Percentiles rank a stretch among this genome's conserved stretches.
Evolutionary conservation across 2,888 invertebrate species (phyloP).

Genomic region (Oxytorus armatus): DNA sequence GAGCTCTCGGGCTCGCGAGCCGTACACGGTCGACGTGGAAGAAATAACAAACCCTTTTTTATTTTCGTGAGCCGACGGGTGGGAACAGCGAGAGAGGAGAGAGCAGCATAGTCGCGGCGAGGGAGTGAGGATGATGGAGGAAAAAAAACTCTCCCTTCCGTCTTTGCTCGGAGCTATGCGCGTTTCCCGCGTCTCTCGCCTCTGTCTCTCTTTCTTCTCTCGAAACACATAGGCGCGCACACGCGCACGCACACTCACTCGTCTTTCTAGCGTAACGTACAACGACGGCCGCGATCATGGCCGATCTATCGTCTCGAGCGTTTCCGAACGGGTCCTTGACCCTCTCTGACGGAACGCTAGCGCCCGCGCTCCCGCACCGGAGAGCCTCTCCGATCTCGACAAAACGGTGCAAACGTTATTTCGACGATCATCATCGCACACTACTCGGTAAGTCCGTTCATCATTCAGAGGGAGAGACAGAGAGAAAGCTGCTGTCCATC

Average conservation of each 20-base stretch:
- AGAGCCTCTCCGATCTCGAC: slow-evolving; percentile 44
- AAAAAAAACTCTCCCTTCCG: slow-evolving; percentile 62
- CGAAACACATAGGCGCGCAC: slow-evolving; percentile 8
- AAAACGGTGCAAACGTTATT: slow-evolving; percentile 59
- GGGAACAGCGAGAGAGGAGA: slow-evolving; percentile 38
- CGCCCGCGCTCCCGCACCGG: slow-evolving; percentile 8
- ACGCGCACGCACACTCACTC: slow-evolving; percentile 24
- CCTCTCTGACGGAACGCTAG: slow-evolving; percentile 62
- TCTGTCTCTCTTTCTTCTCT: slow-evolving; percentile 29
- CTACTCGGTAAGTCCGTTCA: neutral
- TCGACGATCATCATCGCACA: slow-evolving; percentile 43
- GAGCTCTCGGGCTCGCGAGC: slow-evolving; percentile 20
- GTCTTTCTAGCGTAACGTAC: neutral
- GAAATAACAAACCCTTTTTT: slow-evolving; percentile 63
- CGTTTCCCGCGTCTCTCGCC: slow-evolving; percentile 54
- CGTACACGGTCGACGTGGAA: slow-evolving; percentile 50
- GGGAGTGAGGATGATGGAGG: slow-evolving; percentile 16
- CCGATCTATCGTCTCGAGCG: slow-evolving; percentile 74
- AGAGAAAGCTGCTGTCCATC: slow-evolving; percentile 45
- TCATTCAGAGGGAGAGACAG: neutral
- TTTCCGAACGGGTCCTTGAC: slow-evolving; percentile 75
- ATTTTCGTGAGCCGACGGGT: slow-evolving; percentile 19
- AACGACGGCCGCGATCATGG: slow-evolving; percentile 66
- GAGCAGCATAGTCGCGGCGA: slow-evolving; percentile 37
- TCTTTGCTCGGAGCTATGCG: slow-evolving; percentile 52